These are phyloP conservation scores for Caenorhabditis sp. DNA, from an alignment of 2,888 invertebrate species.

Conservation along the genomic window DNA sequence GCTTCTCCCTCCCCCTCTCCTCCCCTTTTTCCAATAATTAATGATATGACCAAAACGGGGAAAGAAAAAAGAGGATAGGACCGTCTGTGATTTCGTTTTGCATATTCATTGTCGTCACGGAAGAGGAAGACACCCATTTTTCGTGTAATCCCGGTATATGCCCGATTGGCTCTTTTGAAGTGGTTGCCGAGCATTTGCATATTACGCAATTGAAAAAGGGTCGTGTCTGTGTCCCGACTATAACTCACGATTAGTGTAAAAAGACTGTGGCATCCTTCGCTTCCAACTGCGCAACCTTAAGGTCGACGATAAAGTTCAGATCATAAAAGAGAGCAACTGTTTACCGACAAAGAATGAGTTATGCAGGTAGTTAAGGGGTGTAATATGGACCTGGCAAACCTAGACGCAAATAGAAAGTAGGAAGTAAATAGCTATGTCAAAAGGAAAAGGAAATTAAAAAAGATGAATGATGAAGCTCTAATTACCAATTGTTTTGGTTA, in stretches of 20 bases:
- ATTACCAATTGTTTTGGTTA: slow-evolving; percentile 57
- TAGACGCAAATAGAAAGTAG: too few species aligned
- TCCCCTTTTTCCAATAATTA: slow-evolving; percentile 47
- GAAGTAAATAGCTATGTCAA: too few species aligned
- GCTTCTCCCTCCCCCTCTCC: neutral
- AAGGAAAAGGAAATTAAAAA: neutral
- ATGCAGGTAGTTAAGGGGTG: too few species aligned
- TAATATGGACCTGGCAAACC: too few species aligned
- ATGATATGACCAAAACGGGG: slow-evolving; percentile 40
- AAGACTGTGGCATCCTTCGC: slow-evolving; percentile 11
- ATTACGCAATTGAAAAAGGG: slow-evolving; percentile 54
- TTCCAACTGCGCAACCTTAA: too few species aligned
- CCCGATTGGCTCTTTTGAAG: slow-evolving; percentile 14
- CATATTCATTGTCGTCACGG: slow-evolving; percentile 34
- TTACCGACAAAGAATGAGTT: slow-evolving; percentile 64
- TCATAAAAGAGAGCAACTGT: slow-evolving; percentile 56
- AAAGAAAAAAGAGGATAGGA: neutral
- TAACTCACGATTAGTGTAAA: slow-evolving; percentile 43
- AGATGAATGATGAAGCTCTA: slow-evolving; percentile 16
- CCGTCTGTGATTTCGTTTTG: slow-evolving; percentile 48
- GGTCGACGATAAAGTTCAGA: slow-evolving; percentile 18
- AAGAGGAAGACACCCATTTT: slow-evolving; percentile 48
- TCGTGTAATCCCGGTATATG: slow-evolving; percentile 40
- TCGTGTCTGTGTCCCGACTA: slow-evolving; percentile 26
- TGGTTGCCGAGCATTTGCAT: slow-evolving; percentile 55